Conservation (phyloP, 2,797 vertebrate genomes). For the Oceanodroma leucorhoa region DNA sequence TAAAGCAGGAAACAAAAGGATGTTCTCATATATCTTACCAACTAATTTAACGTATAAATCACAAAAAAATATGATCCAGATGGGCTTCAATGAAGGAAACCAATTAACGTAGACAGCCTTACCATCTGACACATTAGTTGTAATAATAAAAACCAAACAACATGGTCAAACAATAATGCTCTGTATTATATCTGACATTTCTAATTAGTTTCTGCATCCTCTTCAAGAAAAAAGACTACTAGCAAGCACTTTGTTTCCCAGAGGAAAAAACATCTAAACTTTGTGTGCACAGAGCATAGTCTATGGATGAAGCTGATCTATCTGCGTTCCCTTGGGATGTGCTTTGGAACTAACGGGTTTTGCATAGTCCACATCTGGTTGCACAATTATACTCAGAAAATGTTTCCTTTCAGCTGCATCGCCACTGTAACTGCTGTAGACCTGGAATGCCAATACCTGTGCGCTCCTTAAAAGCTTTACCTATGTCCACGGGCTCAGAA, state of each 20-base stretch:
- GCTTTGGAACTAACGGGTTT: conserved; percentile 53
- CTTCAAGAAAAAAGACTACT: conserved; percentile 38
- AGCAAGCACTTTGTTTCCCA: conserved; percentile 35
- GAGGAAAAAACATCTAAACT: conserved; percentile 44
- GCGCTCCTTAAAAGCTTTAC: not conserved
- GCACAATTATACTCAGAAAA: conserved; percentile 66
- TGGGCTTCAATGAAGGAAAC: conserved; percentile 61
- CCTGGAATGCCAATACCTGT: not conserved
- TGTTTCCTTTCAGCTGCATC: conserved; percentile 33
- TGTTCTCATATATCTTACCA: conserved; percentile 62
- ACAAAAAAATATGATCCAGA: conserved; percentile 70
- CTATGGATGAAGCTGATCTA: conserved; percentile 4
- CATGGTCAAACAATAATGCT: conserved; percentile 55
- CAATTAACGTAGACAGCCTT: conserved; percentile 63
- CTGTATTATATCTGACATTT: conserved; percentile 49
- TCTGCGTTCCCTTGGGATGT: conserved; percentile 36
- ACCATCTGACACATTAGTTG: conserved; percentile 65
- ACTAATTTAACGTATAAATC: conserved; percentile 70
- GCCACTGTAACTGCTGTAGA: not conserved
- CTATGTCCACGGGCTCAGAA: not conserved
- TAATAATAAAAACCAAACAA: conserved; percentile 66
- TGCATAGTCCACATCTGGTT: conserved; percentile 65
- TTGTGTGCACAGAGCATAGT: not conserved
- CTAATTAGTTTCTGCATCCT: conserved; percentile 63
- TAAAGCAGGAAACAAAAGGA: conserved; percentile 66